Evolutionary conservation across 2,113 vertebrate species (phyloP).

Genomic region (Pterocles orientalis): DNA sequence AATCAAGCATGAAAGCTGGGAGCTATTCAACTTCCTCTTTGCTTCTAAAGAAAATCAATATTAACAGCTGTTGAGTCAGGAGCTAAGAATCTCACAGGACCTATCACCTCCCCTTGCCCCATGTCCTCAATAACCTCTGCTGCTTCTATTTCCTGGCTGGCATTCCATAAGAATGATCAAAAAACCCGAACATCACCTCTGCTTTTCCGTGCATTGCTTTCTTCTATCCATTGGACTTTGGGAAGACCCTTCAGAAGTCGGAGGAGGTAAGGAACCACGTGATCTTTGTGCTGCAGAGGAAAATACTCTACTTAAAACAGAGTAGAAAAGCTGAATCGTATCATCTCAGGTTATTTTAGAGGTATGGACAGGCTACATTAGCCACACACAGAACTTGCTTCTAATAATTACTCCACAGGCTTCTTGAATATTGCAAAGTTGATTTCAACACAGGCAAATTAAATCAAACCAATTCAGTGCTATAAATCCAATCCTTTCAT

Average conservation of each 20-base stretch:
- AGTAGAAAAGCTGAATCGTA: neutral
- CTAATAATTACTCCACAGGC: neutral
- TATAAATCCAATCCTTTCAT: neutral
- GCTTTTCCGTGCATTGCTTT: conserved; percentile 87
- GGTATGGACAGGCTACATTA: neutral
- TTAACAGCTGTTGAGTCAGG: neutral
- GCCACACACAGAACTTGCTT: neutral
- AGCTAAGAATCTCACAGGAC: neutral
- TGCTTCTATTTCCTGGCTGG: neutral
- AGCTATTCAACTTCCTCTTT: neutral
- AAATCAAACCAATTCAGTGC: neutral
- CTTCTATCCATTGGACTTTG: conserved; percentile 95
- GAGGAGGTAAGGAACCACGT: conserved; percentile 89
- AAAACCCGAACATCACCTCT: conserved; percentile 76
- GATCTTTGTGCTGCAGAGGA: conserved; percentile 89
- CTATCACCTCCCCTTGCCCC: neutral
- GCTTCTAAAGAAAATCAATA: neutral
- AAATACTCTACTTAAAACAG: conserved; percentile 1
- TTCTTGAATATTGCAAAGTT: neutral
- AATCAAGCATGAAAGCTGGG: neutral
- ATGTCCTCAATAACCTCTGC: neutral
- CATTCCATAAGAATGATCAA: neutral
- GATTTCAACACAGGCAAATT: neutral
- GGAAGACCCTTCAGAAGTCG: conserved; percentile 90
- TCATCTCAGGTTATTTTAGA: neutral